Evolutionary conservation across 2,888 invertebrate genomes (phyloP).

Genomic region (Lissocephala sabroskyi): DNA sequence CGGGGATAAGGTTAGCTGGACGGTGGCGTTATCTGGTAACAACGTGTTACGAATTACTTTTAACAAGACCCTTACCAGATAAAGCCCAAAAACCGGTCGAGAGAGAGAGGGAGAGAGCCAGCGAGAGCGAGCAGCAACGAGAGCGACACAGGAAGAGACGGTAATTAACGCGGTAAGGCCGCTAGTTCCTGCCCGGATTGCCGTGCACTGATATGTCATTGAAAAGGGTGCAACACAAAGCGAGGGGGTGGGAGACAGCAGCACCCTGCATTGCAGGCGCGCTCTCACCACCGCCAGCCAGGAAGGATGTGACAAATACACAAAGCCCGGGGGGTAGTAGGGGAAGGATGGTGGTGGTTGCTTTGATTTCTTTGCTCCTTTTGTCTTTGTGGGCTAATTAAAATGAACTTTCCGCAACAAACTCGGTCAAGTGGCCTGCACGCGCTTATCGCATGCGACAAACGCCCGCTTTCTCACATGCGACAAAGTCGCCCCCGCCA

Average conservation of each 20-base stretch:
- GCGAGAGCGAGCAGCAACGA: constrained; percentile 13
- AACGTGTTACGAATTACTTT: constrained; percentile 72
- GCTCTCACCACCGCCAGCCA: constrained; percentile 22
- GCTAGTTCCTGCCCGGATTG: constrained; percentile 28
- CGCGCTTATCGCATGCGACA: constrained; percentile 14
- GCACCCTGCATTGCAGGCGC: background rate
- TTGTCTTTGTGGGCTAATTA: no score
- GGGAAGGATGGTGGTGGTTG: no score
- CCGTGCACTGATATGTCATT: constrained; percentile 34
- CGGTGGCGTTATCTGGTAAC: constrained; percentile 68
- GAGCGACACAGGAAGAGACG: constrained; percentile 42
- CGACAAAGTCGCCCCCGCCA: no score
- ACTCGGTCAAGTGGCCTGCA: constrained; percentile 3
- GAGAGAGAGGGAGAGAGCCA: constrained; percentile 11
- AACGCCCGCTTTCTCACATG: no score
- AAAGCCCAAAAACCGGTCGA: constrained; percentile 57
- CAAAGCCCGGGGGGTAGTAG: no score
- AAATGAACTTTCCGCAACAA: no score
- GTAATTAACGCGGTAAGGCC: constrained; percentile 39
- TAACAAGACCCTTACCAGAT: constrained; percentile 71
- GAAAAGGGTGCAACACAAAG: no score
- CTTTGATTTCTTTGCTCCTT: no score
- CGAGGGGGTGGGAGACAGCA: background rate
- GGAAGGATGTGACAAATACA: constrained; percentile 42
- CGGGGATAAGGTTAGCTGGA: no score